These are phyloP conservation scores for Drosophila subpulchrella DNA, from an alignment of 1,140 invertebrate genomes.

Conservation along the genomic window DNA sequence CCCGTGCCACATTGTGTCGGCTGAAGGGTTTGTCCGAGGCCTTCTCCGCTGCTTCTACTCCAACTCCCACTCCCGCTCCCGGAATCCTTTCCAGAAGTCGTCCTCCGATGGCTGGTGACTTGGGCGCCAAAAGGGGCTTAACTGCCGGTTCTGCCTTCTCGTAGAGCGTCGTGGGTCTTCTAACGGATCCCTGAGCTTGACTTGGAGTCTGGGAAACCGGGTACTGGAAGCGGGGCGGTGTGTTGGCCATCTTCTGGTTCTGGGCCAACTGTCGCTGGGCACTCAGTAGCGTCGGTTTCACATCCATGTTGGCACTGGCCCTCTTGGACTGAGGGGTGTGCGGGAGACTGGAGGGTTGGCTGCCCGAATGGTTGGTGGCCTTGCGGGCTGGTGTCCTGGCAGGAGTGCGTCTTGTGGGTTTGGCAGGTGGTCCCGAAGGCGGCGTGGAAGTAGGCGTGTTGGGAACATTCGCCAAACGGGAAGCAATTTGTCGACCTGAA, in stretches of 20 bases:
- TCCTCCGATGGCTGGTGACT: slow-evolving; percentile 46
- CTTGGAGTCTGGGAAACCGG: slow-evolving; percentile 8
- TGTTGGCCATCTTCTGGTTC: slow-evolving; percentile 54
- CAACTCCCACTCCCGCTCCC: slow-evolving; percentile 6
- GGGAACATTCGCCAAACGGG: slow-evolving; percentile 34
- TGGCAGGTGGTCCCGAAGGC: slow-evolving; percentile 42
- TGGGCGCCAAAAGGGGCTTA: slow-evolving; percentile 21
- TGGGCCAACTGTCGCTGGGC: slow-evolving; percentile 65
- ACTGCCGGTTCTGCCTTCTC: slow-evolving; percentile 55
- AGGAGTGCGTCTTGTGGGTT: slow-evolving; percentile 67
- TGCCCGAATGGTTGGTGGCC: neutral
- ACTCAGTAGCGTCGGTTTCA: slow-evolving; percentile 67
- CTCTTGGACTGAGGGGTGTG: slow-evolving; percentile 57
- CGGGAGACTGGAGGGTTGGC: slow-evolving; percentile 13
- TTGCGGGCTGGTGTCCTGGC: slow-evolving; percentile 65
- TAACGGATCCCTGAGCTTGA: slow-evolving; percentile 7
- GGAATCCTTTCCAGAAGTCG: slow-evolving; percentile 47
- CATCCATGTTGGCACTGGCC: slow-evolving; percentile 24
- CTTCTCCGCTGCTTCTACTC: slow-evolving; percentile 20
- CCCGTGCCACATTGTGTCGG: slow-evolving; percentile 63
- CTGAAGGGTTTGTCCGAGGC: slow-evolving; percentile 63
- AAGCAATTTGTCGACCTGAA: slow-evolving; percentile 22
- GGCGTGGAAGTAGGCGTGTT: slow-evolving; percentile 10
- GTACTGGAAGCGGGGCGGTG: slow-evolving; percentile 42
- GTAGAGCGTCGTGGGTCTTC: slow-evolving; percentile 63